Evolutionary conservation across 2,797 vertebrate species (phyloP).

Genomic region (Tolypeutes matacus): DNA sequence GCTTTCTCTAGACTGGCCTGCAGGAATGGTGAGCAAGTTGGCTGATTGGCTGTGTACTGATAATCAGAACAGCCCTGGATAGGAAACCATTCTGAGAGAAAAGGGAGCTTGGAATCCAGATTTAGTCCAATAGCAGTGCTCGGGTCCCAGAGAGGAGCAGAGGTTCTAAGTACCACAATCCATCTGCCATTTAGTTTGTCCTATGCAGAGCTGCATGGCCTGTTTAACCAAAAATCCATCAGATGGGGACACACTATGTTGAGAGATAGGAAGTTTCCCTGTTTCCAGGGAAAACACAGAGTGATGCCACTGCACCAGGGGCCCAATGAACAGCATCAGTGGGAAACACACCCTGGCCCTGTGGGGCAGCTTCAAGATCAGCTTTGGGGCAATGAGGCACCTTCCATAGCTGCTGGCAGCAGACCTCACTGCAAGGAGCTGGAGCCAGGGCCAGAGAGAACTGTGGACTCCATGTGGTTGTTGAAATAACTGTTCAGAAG

Average conservation of each 20-base stretch:
- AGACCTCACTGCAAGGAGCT: background rate
- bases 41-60: background rate
- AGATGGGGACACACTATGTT: background rate
- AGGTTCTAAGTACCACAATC: background rate
- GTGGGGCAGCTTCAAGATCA: background rate
- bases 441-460: background rate
- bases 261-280: background rate
- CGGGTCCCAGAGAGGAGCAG: background rate
- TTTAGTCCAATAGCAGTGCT: background rate
- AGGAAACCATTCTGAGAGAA: background rate
- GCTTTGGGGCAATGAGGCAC: background rate
- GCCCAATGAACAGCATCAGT: fast-evolving
- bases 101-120: background rate
- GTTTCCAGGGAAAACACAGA: background rate
- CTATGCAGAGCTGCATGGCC: background rate
- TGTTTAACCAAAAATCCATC: background rate
- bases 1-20: background rate
- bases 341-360: background rate
- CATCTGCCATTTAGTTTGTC: background rate
- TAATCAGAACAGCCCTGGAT: background rate
- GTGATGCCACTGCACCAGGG: fast-evolving
- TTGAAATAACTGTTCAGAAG: constrained; percentile 26
- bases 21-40: background rate
- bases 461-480: fast-evolving
- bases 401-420: background rate